Evolutionary conservation across 2,113 vertebrate genomes (phyloP), one percentile per base, ranked within the genome.

Genomic region (Brachyhypopomus occidentalis): DNA sequence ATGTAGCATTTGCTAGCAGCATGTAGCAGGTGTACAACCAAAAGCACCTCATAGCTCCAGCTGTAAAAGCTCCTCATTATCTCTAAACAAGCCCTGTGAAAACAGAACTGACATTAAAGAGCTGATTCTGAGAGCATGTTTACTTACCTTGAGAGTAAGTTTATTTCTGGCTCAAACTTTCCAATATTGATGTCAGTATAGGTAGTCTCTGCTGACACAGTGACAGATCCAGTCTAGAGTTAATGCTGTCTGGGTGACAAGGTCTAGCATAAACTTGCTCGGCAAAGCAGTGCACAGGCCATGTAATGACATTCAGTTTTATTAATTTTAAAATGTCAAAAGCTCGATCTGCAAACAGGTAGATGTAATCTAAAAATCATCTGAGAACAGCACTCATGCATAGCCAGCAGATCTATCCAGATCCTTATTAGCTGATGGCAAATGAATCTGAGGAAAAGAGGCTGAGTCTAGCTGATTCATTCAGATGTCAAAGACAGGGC

Each of bases 241-340:
- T 2, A 30, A 30, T 30, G 2, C 3, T 30, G 30, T 30, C 30
- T 30, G 30, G 3, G 41, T 41, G 30, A 25, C 27, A 66, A 25
- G 9, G 5, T 66, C 63, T 34, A 66, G 63, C 63, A 17, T 66
- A 17, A 34, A 25, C 63, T 30, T 66, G 63, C 25, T 66, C 36
- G 30, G 64, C 36, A 34, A 67, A 70, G 36, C 36, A n/a, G 66
- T 36, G 30, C 8, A 7, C 25, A 56, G 45, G 45, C 11, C n/a
- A 23, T 67, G 41, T 52, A 56, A 20, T 27, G 8, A 55, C 66
- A 56, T 11, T 23, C 69, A 56, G 38, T 58, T 30, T 41, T 17
- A 78, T 25, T 69, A 6, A 23, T 69, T 8, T 58, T 70, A 69
- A 38, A 78, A 41, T 70, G 66, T 41, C 66, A 70, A 70, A 70